Percentiles rank a stretch among this genome's conserved stretches.
These are phyloP conservation scores for Amphipoea oculea DNA, from an alignment of 2,888 invertebrate species.

Conservation along the genomic window DNA sequence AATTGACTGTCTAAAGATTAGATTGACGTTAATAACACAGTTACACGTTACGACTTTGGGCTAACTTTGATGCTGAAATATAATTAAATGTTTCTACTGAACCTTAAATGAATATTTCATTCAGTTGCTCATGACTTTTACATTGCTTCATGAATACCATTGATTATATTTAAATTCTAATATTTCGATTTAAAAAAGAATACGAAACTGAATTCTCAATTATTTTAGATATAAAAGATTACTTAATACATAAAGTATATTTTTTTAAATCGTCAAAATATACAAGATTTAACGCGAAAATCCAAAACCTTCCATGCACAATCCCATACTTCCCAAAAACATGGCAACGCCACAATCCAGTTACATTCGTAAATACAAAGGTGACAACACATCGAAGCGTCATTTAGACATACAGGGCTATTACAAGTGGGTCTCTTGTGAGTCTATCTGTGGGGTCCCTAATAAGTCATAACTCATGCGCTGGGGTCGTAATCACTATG, in stretches of 20 bases:
- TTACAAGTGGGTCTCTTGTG: conserved; percentile 79
- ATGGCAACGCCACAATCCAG: conserved; percentile 66
- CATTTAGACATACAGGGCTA: conserved; percentile 85
- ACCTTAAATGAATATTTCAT: conserved; percentile 1
- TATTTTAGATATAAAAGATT: background rate
- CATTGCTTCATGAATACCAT: background rate
- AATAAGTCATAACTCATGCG: conserved; percentile 87
- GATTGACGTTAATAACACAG: background rate
- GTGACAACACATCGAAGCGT: conserved; percentile 88
- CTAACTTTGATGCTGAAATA: conserved; percentile 3
- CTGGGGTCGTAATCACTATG: conserved; percentile 81
- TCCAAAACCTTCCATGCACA: background rate
- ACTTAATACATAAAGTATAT: too few species aligned
- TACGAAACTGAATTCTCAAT: background rate
- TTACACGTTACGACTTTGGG: background rate
- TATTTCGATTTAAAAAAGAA: background rate
- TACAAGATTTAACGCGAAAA: background rate
- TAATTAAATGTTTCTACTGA: background rate
- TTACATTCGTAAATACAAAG: conserved; percentile 85
- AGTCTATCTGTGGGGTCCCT: conserved; percentile 66
- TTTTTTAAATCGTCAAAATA: background rate
- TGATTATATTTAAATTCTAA: background rate
- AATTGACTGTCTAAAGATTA: background rate
- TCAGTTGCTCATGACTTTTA: conserved; percentile 13
- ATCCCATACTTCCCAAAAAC: conserved; percentile 7